Evolutionary conservation across 2,797 vertebrate genomes (phyloP).

Genomic region (Morus bassanus): DNA sequence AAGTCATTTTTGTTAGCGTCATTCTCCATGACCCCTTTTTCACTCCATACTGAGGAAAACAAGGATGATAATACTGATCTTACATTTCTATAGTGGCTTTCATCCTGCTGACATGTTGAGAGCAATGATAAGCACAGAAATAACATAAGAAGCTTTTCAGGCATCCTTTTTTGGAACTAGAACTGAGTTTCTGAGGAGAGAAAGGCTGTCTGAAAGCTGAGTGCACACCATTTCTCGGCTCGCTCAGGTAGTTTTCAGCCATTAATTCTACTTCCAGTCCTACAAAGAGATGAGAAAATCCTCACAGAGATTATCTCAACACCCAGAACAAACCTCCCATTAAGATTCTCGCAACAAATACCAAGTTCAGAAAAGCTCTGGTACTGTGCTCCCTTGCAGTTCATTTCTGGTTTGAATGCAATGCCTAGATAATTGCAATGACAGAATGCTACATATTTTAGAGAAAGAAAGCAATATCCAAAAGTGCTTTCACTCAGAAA

Average conservation of each 20-base stretch:
- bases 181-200: constrained; percentile 1
- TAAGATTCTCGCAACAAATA: neutral
- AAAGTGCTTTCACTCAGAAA: neutral
- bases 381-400: neutral
- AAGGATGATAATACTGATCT: constrained; percentile 42
- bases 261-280: neutral
- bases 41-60: constrained; percentile 16
- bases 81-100: constrained; percentile 33
- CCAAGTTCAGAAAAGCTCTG: neutral
- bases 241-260: neutral
- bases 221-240: neutral
- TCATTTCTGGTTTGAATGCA: neutral
- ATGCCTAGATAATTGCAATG: neutral
- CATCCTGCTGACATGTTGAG: constrained; percentile 42
- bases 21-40: constrained; percentile 23
- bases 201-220: neutral
- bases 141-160: constrained; percentile 32
- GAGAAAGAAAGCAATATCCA: neutral
- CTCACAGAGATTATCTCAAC: neutral
- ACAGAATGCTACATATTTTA: neutral
- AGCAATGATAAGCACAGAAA: constrained; percentile 41
- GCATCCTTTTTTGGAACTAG: neutral
- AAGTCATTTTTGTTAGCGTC: neutral
- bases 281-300: neutral
- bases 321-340: neutral